These are phyloP conservation scores for Amblyjoppa proteus DNA, from an alignment of 2,888 invertebrate species.

Conservation along the genomic window DNA sequence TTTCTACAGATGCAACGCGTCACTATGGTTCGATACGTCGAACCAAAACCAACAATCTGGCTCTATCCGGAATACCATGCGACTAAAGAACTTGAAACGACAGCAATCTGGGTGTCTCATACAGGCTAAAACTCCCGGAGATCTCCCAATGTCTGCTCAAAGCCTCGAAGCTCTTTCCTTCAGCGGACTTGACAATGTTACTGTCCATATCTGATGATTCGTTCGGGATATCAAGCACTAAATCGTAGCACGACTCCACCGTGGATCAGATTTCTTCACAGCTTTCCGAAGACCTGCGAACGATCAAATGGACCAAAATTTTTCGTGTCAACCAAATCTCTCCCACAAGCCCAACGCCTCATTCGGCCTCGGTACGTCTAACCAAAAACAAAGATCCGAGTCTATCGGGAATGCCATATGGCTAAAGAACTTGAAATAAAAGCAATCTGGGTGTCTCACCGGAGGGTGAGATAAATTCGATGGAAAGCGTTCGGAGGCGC, in stretches of 20 bases:
- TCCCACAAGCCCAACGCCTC: neutral
- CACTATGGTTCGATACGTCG: conserved; percentile 28
- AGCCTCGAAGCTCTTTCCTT: conserved; percentile 26
- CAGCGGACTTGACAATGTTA: neutral
- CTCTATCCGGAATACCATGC: neutral
- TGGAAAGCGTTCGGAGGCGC: conserved; percentile 56
- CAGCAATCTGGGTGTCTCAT: conserved; percentile 36
- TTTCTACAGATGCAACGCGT: neutral
- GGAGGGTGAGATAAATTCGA: conserved; percentile 63
- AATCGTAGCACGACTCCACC: neutral
- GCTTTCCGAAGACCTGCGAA: neutral
- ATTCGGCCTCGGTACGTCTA: conserved; percentile 31
- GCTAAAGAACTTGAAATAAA: conserved; percentile 26
- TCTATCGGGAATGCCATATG: neutral
- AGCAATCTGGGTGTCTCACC: conserved; percentile 34
- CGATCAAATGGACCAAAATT: neutral
- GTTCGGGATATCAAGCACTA: neutral
- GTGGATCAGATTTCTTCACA: neutral
- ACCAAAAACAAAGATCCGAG: neutral
- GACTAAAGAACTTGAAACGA: conserved; percentile 17
- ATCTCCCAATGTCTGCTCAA: conserved; percentile 31
- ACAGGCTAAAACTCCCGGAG: conserved; percentile 24
- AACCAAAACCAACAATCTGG: neutral
- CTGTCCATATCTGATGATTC: neutral
- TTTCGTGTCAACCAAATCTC: neutral